Conservation (phyloP, 2,797 vertebrate genomes). For the Karalla daura region DNA sequence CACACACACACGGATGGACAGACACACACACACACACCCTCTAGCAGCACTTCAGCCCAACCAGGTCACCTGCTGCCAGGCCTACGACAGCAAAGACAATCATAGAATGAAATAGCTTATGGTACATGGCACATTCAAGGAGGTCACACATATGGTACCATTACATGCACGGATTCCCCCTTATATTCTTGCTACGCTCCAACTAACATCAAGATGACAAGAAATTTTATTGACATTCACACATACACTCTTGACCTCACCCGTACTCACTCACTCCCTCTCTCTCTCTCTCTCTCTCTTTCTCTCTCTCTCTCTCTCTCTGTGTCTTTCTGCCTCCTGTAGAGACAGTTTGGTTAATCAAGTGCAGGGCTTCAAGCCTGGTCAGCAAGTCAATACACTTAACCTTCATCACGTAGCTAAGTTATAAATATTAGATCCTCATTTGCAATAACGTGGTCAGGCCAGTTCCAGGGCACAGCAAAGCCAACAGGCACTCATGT, state of each 20-base stretch:
- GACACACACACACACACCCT: slow-evolving; percentile 43
- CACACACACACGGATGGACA: no score
- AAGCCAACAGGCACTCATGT: slow-evolving; percentile 16
- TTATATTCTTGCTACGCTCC: slow-evolving; percentile 59
- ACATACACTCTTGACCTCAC: no score
- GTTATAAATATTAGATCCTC: slow-evolving; percentile 76
- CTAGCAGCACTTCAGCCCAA: slow-evolving; percentile 65
- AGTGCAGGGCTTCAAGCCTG: slow-evolving; percentile 65
- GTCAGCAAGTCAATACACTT: slow-evolving; percentile 75
- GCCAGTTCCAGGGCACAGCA: slow-evolving; percentile 37
- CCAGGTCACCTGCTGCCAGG: slow-evolving; percentile 78
- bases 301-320: slow-evolving; percentile 28
- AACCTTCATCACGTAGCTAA: slow-evolving; percentile 59
- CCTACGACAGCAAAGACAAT: slow-evolving; percentile 55
- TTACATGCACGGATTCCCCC: slow-evolving; percentile 78
- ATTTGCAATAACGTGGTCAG: slow-evolving; percentile 65
- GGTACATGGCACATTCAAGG: slow-evolving; percentile 73
- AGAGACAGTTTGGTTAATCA: slow-evolving; percentile 71
- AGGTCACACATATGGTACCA: slow-evolving; percentile 80
- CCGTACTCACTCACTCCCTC: slow-evolving; percentile 14
- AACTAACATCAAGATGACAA: slow-evolving; percentile 69
- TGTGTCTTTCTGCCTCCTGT: slow-evolving; percentile 30
- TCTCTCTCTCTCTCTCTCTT: slow-evolving; percentile 35
- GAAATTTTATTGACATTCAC: slow-evolving; percentile 77
- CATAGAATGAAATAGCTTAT: slow-evolving; percentile 62